Conservation (phyloP, 2,888 invertebrate species). For the Drosophila falleni region DNA sequence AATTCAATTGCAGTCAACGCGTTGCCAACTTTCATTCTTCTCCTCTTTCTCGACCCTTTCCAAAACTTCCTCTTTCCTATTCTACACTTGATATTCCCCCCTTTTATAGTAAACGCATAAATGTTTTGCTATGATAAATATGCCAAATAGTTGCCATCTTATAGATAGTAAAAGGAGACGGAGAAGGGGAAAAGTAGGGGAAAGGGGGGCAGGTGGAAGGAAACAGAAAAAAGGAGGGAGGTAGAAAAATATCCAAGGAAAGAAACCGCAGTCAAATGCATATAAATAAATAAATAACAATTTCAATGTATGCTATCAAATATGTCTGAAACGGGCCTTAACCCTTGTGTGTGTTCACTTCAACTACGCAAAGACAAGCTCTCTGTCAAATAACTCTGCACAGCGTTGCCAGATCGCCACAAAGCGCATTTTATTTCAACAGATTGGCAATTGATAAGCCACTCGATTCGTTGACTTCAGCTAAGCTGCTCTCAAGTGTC, state of each 20-base stretch:
- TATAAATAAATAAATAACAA: conserved; percentile 60
- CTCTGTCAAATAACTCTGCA: background rate
- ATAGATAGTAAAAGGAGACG: background rate
- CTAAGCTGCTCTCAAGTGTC: conserved; percentile 9
- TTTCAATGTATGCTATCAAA: conserved; percentile 42
- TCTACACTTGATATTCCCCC: background rate
- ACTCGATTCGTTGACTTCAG: background rate
- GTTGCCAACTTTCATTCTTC: background rate
- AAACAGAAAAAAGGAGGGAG: background rate
- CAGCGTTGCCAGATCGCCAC: conserved; percentile 5
- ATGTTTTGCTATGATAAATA: conserved; percentile 47
- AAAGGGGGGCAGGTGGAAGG: background rate
- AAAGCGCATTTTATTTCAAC: background rate
- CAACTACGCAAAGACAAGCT: background rate
- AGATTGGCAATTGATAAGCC: background rate
- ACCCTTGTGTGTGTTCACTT: conserved; percentile 22
- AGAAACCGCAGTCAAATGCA: conserved; percentile 34
- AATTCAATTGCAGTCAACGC: conserved; percentile 21
- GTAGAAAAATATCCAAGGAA: background rate
- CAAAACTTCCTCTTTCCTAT: too few species aligned
- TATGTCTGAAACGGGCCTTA: conserved; percentile 32
- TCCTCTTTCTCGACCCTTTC: background rate
- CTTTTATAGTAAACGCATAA: conserved; percentile 22
- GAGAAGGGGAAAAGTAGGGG: background rate
- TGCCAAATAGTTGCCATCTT: conserved; percentile 34